A percentile compares a stretch with the other conserved stretches of the same genome.
These are phyloP conservation scores for Pygmarrhopalites habei DNA, from an alignment of 1,140 invertebrate genomes.

Conservation along the genomic window DNA sequence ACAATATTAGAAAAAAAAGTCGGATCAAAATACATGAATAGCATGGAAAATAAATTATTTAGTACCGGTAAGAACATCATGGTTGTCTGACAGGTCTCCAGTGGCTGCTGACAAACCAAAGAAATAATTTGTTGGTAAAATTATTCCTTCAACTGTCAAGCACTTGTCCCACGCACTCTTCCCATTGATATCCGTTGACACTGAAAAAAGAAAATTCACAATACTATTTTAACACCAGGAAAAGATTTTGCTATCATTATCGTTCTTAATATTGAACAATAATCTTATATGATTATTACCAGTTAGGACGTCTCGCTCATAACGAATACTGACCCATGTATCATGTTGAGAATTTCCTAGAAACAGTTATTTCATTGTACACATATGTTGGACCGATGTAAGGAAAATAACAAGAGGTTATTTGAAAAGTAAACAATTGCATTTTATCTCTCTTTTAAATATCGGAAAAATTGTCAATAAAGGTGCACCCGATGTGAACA, in stretches of 20 bases:
- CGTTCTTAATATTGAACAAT: background rate
- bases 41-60: too few species aligned
- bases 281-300: constrained; percentile 47
- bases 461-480: too few species aligned
- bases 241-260: too few species aligned
- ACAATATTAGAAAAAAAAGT: too few species aligned
- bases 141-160: constrained; percentile 78
- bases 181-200: constrained; percentile 83
- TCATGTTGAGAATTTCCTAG: constrained; percentile 89
- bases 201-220: constrained; percentile 51
- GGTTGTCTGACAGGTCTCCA: constrained; percentile 93
- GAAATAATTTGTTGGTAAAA: constrained; percentile 89
- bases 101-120: constrained; percentile 93
- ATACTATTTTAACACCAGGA: too few species aligned
- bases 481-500: too few species aligned
- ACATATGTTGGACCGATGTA: too few species aligned
- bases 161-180: constrained; percentile 92
- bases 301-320: constrained; percentile 79
- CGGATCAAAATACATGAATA: too few species aligned
- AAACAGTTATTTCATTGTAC: too few species aligned
- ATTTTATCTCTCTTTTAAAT: too few species aligned
- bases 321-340: constrained; percentile 81
- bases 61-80: constrained; percentile 89
- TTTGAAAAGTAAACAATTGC: too few species aligned
- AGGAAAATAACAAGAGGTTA: too few species aligned